Conservation (phyloP, 2,888 invertebrate genomes). For the Chymomyza amoena region DNA sequence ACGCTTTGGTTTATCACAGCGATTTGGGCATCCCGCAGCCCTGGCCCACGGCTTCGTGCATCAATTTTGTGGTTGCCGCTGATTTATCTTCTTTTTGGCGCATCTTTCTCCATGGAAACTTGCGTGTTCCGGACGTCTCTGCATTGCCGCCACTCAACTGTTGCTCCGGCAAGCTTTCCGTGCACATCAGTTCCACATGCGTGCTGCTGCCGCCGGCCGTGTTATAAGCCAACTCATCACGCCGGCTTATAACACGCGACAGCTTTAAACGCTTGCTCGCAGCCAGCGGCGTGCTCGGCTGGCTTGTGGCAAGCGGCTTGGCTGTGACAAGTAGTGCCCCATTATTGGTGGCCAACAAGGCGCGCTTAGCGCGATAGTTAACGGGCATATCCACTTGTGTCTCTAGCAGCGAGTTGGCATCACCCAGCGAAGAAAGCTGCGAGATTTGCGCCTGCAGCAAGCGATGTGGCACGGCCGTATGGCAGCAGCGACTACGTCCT, state of each 20-base stretch:
- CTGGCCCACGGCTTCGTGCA: not conserved
- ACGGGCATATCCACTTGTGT: slow-evolving; percentile 49
- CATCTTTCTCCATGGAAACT: slow-evolving; percentile 59
- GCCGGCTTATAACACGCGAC: slow-evolving; percentile 69
- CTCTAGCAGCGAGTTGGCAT: slow-evolving; percentile 70
- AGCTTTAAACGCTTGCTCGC: slow-evolving; percentile 59
- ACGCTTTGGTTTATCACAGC: slow-evolving; percentile 50
- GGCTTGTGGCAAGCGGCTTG: not conserved
- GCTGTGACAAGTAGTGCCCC: slow-evolving; percentile 42
- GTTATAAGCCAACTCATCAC: slow-evolving; percentile 47
- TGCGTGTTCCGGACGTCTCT: slow-evolving; percentile 26
- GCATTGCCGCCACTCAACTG: no score
- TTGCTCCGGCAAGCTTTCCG: slow-evolving; percentile 6
- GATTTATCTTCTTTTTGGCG: slow-evolving; percentile 49
- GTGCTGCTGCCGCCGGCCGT: slow-evolving; percentile 1
- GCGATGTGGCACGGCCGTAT: slow-evolving; percentile 58
- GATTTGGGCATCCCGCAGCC: slow-evolving; percentile 60
- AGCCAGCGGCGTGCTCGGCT: slow-evolving; percentile 17
- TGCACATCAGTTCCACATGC: slow-evolving; percentile 41
- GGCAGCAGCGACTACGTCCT: slow-evolving; percentile 41
- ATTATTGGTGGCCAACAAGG: slow-evolving; percentile 58
- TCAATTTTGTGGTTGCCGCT: slow-evolving; percentile 6
- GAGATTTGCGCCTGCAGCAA: slow-evolving; percentile 73
- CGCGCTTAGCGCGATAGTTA: slow-evolving; percentile 57
- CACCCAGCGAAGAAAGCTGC: slow-evolving; percentile 69